Evolutionary conservation across 2,113 vertebrate species (phyloP).

Genomic region (Opisthocomus hoazin): DNA sequence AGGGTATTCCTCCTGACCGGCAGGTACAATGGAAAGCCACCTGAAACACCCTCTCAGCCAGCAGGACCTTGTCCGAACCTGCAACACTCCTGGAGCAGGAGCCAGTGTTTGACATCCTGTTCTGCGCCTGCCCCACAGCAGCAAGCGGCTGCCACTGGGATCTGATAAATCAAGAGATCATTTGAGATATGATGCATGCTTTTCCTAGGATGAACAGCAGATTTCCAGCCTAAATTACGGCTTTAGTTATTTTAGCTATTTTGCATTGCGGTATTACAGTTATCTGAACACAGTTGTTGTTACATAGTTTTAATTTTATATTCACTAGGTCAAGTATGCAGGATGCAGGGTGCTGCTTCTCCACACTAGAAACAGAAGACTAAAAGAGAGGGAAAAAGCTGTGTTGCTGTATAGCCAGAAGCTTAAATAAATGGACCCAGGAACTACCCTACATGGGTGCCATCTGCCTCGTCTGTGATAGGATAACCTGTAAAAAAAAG

Average conservation of each 20-base stretch:
- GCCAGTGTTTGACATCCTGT: not conserved
- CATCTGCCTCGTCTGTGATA: not conserved
- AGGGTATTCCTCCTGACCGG: not conserved
- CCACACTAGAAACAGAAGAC: not conserved
- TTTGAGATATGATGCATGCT: not conserved
- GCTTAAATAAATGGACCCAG: not conserved
- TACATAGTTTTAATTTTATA: not conserved
- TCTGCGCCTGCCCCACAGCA: not conserved
- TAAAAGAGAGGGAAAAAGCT: not conserved
- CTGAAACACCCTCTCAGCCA: not conserved
- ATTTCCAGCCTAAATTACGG: not conserved
- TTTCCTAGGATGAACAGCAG: not conserved
- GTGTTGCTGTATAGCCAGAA: not conserved
- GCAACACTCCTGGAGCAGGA: not conserved
- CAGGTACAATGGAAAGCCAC: not conserved
- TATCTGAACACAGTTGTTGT: not conserved
- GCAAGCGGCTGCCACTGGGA: not conserved
- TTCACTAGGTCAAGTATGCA: not conserved
- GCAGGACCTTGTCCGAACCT: not conserved
- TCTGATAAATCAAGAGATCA: not conserved
- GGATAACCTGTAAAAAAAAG: not conserved
- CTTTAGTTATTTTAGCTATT: not conserved
- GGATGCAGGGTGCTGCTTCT: not conserved
- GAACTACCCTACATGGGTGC: not conserved
- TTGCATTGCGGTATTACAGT: not conserved